Percentiles rank a stretch among this genome's conserved stretches.
These are phyloP conservation scores for Diplodus sargus DNA, from an alignment of 2,797 vertebrate species.

Conservation along the genomic window DNA sequence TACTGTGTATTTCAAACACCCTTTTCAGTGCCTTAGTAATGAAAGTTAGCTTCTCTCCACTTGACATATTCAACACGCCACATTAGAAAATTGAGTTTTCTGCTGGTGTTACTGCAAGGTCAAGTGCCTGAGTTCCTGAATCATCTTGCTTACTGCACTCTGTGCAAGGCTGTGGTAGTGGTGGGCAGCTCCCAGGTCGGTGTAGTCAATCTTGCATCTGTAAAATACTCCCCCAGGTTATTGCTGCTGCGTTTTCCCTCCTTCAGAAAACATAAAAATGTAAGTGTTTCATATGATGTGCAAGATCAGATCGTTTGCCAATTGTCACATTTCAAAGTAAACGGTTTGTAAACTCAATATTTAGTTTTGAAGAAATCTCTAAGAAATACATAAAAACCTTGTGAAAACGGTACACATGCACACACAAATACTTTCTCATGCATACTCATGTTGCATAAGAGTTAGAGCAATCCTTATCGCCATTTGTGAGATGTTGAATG, in stretches of 20 bases:
- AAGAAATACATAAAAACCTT: not conserved
- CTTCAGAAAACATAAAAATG: constrained; percentile 7
- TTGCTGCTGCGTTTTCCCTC: constrained; percentile 15
- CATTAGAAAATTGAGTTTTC: not conserved
- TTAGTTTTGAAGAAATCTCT: not conserved
- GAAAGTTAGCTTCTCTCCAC: not conserved
- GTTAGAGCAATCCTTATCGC: not conserved
- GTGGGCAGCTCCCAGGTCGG: constrained; percentile 3
- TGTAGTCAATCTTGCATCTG: not conserved
- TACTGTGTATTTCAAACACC: not conserved
- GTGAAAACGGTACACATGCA: not conserved
- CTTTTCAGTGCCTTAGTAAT: not conserved
- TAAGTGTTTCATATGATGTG: not conserved
- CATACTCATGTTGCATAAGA: constrained; percentile 21
- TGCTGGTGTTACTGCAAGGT: not conserved
- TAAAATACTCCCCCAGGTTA: constrained; percentile 42
- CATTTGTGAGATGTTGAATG: constrained; percentile 21
- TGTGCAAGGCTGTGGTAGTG: constrained; percentile 27
- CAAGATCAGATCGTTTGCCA: not conserved
- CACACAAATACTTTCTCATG: constrained; percentile 10
- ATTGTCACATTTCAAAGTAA: not conserved
- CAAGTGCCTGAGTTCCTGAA: constrained; percentile 11
- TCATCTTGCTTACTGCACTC: constrained; percentile 18
- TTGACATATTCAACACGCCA: not conserved
- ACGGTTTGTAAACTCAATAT: not conserved